Evolutionary conservation across 2,113 vertebrate genomes (phyloP).

Genomic region (Elachura formosa): DNA sequence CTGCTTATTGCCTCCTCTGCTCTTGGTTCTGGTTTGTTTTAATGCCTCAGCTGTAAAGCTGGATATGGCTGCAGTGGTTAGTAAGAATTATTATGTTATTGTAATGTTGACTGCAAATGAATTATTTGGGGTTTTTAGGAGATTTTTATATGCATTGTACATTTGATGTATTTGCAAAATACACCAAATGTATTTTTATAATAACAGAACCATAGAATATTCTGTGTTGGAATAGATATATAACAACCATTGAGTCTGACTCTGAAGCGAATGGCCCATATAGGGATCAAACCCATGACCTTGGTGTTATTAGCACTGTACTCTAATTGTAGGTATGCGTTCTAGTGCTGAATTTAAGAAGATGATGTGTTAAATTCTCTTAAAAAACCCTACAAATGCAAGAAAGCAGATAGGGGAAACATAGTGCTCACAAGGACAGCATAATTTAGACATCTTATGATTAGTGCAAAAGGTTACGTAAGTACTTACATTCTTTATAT

Average conservation of each 20-base stretch:
- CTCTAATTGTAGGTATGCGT: not conserved
- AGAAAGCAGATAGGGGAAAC: not conserved
- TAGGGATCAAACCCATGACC: not conserved
- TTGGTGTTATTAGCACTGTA: not conserved
- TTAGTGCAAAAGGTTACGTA: not conserved
- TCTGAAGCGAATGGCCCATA: not conserved
- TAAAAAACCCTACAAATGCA: not conserved
- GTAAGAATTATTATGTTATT: not conserved
- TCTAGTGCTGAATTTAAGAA: not conserved
- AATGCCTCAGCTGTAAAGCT: not conserved
- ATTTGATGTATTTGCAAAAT: not conserved
- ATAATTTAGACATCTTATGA: not conserved
- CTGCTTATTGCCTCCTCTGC: not conserved
- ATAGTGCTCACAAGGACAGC: not conserved
- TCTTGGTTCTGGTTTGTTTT: not conserved
- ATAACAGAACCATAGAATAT: not conserved
- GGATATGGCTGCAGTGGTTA: not conserved
- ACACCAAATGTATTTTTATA: no score
- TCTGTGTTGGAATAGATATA: not conserved
- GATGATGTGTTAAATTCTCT: not conserved
- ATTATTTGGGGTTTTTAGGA: not conserved
- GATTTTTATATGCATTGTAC: not conserved
- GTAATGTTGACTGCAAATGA: not conserved
- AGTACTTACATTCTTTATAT: accelerated
- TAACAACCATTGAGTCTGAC: accelerated